Conservation (phyloP, 2,113 vertebrate species). For the Coreoperca whiteheadi region DNA sequence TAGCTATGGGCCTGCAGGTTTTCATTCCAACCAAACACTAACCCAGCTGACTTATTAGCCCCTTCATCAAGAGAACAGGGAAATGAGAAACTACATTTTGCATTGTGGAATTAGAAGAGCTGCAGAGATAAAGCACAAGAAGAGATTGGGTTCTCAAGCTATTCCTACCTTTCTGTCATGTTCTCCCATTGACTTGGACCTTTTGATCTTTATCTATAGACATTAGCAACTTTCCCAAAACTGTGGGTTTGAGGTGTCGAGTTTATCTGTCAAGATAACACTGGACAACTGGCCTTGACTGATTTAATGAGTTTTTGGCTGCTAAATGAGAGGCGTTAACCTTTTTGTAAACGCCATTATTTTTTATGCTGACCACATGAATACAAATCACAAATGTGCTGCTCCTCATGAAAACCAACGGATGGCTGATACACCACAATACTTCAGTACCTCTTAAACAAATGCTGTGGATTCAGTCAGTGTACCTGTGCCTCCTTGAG, state of each 20-base stretch:
- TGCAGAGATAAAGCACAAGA: not conserved
- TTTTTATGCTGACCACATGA: not conserved
- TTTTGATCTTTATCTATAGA: not conserved
- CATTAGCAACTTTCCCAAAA: not conserved
- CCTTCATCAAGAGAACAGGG: not conserved
- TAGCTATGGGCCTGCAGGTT: not conserved
- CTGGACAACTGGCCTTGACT: not conserved
- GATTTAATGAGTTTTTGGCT: conserved; percentile 3
- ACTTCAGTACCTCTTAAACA: not conserved
- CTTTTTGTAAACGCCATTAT: not conserved
- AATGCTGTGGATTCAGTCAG: not conserved
- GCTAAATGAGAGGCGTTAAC: not conserved
- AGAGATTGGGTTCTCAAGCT: not conserved
- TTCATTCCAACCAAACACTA: not conserved
- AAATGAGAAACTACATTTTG: not conserved
- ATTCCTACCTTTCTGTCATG: not conserved
- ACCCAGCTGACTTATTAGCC: not conserved
- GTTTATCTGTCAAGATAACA: not conserved
- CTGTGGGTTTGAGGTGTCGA: not conserved
- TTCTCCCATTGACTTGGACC: not conserved
- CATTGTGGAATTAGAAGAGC: not conserved
- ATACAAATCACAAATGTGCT: not conserved
- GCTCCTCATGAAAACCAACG: not conserved
- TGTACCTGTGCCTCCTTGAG: not conserved
- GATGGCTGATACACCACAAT: not conserved